phyloP scores from a whole-genome alignment of 64 coral and sea anemone genomes.

The Pocillopora verrucosa region DNA sequence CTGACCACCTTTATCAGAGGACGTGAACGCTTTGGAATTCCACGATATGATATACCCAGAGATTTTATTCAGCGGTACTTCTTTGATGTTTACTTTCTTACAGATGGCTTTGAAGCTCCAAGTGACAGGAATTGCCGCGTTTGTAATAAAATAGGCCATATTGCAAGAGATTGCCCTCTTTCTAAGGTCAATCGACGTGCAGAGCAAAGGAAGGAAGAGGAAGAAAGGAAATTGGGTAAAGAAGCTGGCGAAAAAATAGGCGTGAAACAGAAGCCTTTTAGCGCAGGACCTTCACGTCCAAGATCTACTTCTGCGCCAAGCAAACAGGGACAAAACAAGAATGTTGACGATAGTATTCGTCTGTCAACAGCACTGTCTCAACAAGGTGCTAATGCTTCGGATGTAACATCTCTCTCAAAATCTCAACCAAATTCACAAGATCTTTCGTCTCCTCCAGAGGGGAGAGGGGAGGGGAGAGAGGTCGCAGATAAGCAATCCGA shows the following conservation, averaged over 20 bases:
- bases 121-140: conserved; percentile 72
- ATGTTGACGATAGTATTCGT: neutral
- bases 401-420: neutral
- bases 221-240: conserved; percentile 19
- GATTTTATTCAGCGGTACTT: conserved; percentile 30
- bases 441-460: neutral
- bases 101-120: conserved; percentile 66
- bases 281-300: neutral
- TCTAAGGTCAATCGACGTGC: conserved; percentile 68
- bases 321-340: neutral
- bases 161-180: conserved; percentile 79
- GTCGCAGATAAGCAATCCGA: neutral
- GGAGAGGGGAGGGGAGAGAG: neutral
- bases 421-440: neutral
- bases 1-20: conserved; percentile 54
- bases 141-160: conserved; percentile 75
- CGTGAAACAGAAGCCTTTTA: conserved; percentile 35
- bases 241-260: conserved; percentile 4
- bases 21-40: conserved; percentile 74
- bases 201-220: conserved; percentile 55
- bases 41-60: conserved; percentile 4
- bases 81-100: conserved; percentile 57
- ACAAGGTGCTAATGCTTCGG: neutral
- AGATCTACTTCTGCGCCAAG: conserved; percentile 25
- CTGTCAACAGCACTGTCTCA: neutral